Evolutionary conservation across 2,797 vertebrate genomes (phyloP), one percentile per base, ranked within the genome.

Genomic region (Gobio occitaniae): DNA sequence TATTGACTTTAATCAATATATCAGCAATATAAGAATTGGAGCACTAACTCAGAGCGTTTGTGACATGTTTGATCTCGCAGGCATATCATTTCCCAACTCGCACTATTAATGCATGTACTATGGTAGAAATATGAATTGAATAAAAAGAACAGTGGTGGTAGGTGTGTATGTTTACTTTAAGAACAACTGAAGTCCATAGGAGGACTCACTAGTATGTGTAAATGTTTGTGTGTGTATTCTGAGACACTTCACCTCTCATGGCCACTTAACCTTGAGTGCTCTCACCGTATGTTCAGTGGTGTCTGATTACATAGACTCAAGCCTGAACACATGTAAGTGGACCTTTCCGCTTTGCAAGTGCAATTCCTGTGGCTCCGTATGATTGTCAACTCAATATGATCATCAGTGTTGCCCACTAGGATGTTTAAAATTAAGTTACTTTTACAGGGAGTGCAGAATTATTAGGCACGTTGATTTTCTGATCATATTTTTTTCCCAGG

Each of bases 331-430:
- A 61, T 38, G 63, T 54, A 65, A 12, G 74, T 83, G 52, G 38
- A 63, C 59, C 90, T 89, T 91, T 90, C 89, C 88, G 38, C 63
- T 16, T 72, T 68, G 68, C 41, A 25, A 8, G 10, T 44, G 47
- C 15, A 12, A 65, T 72, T 44, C 50, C 21, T 38, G 52, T 36
- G 38, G 17, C 54, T 50, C n/a, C 3, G 36, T 41, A 41, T 72
- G 3, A 63, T 63, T 15, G 78, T 21, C 44, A 54, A 17, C 19
- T 69, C 36, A 6, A 48, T 19, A 47, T 78, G 66, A 21, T 41
- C 5, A 9, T 9, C 9, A 19, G 32, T 25, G 59, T 3, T 25
- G 29, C 0, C 36, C 12, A 59, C 7, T 25, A 10, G 13, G 12
- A 7, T 25, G 54, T 25, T 13, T 25, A 25, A 5, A 25, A 63